Evolutionary conservation across 1,140 invertebrate genomes (phyloP).

Genomic region (Hylaeus anthracinus): DNA sequence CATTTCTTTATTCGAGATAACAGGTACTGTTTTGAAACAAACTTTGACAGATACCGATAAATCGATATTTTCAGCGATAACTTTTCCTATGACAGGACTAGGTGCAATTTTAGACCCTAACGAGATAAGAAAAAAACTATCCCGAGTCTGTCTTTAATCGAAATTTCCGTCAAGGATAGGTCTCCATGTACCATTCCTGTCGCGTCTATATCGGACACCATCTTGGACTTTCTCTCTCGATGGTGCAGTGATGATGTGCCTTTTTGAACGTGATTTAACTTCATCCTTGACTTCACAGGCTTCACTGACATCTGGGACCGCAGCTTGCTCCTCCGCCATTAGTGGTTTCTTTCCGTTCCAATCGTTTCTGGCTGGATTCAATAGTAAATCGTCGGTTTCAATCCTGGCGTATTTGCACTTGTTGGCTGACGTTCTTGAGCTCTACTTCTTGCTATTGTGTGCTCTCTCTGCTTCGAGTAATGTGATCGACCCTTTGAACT

Average conservation of each 20-base stretch:
- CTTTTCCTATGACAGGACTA: too few relatives aligned
- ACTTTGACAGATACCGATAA: too few relatives aligned
- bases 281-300: neutral
- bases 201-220: neutral
- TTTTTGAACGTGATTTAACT: slow-evolving; percentile 1
- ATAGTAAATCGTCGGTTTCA: neutral
- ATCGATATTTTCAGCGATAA: too few relatives aligned
- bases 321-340: neutral
- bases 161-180: slow-evolving; percentile 11
- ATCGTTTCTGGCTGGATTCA: too few relatives aligned
- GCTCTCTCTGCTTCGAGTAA: neutral
- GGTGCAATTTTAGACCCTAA: too few relatives aligned
- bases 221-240: neutral
- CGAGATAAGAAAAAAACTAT: too few relatives aligned
- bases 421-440: neutral
- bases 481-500: neutral
- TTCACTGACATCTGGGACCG: neutral
- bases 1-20: too few relatives aligned
- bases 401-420: neutral
- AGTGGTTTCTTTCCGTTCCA: neutral
- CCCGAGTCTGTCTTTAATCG: too few relatives aligned
- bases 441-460: neutral
- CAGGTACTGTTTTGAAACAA: too few relatives aligned
- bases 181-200: neutral
- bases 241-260: slow-evolving; percentile 33